Evolutionary conservation across 2,113 vertebrate genomes (phyloP).

Genomic region (Eurypyga helias): DNA sequence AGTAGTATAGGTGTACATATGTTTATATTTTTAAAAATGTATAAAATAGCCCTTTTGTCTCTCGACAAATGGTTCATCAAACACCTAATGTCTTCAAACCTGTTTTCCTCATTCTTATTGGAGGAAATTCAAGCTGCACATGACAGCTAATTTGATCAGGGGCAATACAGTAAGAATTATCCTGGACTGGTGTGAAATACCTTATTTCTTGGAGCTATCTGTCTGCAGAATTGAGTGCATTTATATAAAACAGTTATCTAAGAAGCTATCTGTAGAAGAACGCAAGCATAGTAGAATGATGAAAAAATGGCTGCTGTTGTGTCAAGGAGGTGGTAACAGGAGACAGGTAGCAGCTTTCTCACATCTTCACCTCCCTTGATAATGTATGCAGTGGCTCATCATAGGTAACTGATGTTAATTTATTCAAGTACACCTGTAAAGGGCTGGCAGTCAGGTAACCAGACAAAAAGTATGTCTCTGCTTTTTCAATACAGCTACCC

Average conservation of each 20-base stretch:
- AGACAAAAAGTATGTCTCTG: conserved; percentile 60
- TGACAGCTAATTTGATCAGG: conserved; percentile 54
- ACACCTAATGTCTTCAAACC: conserved; percentile 4
- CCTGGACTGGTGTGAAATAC: conserved; percentile 22
- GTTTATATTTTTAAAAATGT: neutral
- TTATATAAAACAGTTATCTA: conserved; percentile 46
- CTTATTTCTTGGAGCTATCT: conserved; percentile 28
- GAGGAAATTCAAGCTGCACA: conserved; percentile 9
- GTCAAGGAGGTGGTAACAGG: conserved; percentile 79
- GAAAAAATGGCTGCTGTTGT: conserved; percentile 69
- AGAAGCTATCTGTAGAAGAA: conserved; percentile 64
- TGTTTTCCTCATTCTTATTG: neutral
- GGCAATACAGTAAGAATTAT: conserved; percentile 33
- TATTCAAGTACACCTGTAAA: conserved; percentile 86
- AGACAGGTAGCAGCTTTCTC: conserved; percentile 77
- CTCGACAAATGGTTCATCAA: conserved; percentile 16
- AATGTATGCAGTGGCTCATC: conserved; percentile 92
- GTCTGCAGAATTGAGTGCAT: neutral
- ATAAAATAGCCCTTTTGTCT: neutral
- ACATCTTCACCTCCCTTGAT: conserved; percentile 84
- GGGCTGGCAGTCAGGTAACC: conserved; percentile 84
- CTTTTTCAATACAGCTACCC: conserved; percentile 69
- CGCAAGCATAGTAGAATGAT: conserved; percentile 40
- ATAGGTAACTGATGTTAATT: conserved; percentile 87
- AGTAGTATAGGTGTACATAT: neutral